These are phyloP conservation scores for Cydia pomonella DNA, from an alignment of 1,140 invertebrate species.

Conservation along the genomic window DNA sequence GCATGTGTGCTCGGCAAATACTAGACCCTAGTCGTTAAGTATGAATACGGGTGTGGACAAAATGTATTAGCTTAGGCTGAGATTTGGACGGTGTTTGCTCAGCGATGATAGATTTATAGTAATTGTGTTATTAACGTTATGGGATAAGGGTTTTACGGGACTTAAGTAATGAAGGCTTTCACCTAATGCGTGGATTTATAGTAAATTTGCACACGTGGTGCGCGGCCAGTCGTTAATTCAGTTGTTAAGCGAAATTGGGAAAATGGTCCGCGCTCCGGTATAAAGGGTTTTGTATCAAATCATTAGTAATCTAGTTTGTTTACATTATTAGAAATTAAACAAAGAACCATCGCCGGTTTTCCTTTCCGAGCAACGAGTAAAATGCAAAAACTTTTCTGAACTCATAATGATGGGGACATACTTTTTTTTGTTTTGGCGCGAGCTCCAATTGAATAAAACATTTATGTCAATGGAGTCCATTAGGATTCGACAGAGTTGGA, in stretches of 20 bases:
- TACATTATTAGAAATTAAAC: conserved; percentile 1
- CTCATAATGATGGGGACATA: conserved; percentile 70
- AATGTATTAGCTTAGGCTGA: conserved; percentile 80
- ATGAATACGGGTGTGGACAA: conserved; percentile 79
- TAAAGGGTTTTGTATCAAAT: background rate
- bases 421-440: conserved; percentile 71
- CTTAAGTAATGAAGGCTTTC: conserved; percentile 78
- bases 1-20: conserved; percentile 78
- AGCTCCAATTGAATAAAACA: conserved; percentile 74
- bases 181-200: conserved; percentile 77
- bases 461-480: conserved; percentile 75
- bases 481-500: conserved; percentile 64
- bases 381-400: conserved; percentile 65
- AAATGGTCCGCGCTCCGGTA: background rate
- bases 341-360: background rate
- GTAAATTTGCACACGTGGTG: conserved; percentile 67
- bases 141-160: conserved; percentile 79
- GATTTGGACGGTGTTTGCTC: conserved; percentile 77
- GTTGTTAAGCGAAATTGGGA: conserved; percentile 37
- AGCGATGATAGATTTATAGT: conserved; percentile 80
- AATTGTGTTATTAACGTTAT: conserved; percentile 81
- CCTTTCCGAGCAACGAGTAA: conserved; percentile 51
- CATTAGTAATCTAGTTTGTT: background rate
- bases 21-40: conserved; percentile 76
- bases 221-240: conserved; percentile 50